Evolutionary conservation across 2,797 vertebrate species (phyloP).

Genomic region (Semotilus atromaculatus): DNA sequence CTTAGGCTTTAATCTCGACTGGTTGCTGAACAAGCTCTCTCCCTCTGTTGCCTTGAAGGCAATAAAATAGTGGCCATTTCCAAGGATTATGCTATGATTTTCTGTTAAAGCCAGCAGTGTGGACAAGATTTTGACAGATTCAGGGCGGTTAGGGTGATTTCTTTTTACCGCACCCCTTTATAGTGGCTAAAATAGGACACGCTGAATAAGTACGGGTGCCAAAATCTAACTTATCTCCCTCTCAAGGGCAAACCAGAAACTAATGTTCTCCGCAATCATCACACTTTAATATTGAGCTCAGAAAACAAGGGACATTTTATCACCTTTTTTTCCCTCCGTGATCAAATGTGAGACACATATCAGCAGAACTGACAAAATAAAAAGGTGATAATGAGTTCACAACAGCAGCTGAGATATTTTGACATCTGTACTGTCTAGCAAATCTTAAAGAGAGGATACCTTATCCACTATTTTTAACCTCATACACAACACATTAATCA

Average conservation of each 20-base stretch:
- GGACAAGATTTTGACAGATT: constrained; percentile 45
- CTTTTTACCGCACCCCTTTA: constrained; percentile 36
- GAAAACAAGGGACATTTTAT: constrained; percentile 8
- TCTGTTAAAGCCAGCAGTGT: constrained; percentile 32
- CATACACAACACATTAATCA: not conserved
- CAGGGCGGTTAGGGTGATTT: constrained; percentile 39
- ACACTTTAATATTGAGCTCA: constrained; percentile 17
- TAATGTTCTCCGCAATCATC: not conserved
- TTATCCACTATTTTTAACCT: not conserved
- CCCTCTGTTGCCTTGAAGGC: constrained; percentile 12
- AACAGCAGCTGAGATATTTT: constrained; percentile 5
- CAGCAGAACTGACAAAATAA: constrained; percentile 37
- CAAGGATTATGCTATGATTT: constrained; percentile 40
- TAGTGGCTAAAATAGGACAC: constrained; percentile 37
- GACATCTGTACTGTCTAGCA: not conserved
- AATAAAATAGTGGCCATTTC: constrained; percentile 40
- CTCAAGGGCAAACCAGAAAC: constrained; percentile 35
- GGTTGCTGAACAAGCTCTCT: constrained; percentile 40
- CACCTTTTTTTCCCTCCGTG: not conserved
- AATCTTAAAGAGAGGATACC: not conserved
- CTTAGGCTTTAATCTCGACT: constrained; percentile 2
- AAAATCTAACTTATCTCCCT: constrained; percentile 38
- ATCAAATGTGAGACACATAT: constrained; percentile 25
- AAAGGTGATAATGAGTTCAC: constrained; percentile 40
- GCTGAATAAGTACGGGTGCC: constrained; percentile 37